Evolutionary conservation across 1,140 invertebrate genomes (phyloP), one percentile per base, ranked within the genome.

Genomic region (Macrotrachela quadricornifera): DNA sequence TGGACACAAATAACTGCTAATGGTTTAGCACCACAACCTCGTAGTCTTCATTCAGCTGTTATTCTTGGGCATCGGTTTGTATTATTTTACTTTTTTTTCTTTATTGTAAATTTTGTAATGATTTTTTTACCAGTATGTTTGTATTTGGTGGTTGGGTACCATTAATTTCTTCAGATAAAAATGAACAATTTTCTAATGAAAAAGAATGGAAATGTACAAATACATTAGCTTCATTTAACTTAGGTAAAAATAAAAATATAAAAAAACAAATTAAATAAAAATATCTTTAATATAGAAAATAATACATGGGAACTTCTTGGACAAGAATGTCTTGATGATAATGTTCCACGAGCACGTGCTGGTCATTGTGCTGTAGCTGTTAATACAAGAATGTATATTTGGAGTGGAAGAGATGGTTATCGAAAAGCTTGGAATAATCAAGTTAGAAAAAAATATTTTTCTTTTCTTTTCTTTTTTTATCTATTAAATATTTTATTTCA

Each of bases 201-300:
- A 90, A 92, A 60, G 90, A 97, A 69, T 97, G 92, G 92, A 95
- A 95, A 70, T 97, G 92, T 66, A 94, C 90, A 12, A 95, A 90
- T 63, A 86, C 88, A 0, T 74, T 99, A 40, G 90, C 87, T 36
- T 86, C 83, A 59, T 75, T 99, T 10, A 87, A 97, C 74, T 70
- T 50, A 80, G 85, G 92, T 65, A 80, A 79, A 13, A 80, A 91
- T 76, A 30, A 2, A 30, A 30, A 30, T 30, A 2, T 30, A 4
- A 4, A 30, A 8, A 30, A 30, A 30, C 3, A 30, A 30, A 30
- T n/a, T n/a, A n/a, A n/a, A n/a, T 4, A 30, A 30, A 30, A 30
- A 2, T 4, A 4, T 30, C 21, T 30, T 2, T 30, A 30, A 30
- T 30, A 30, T 30, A 30, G 85, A 92, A 64, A 80, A 79, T 13